Evolutionary conservation across 2,797 vertebrate species (phyloP).

Genomic region (Rhadinocentrus ornatus): DNA sequence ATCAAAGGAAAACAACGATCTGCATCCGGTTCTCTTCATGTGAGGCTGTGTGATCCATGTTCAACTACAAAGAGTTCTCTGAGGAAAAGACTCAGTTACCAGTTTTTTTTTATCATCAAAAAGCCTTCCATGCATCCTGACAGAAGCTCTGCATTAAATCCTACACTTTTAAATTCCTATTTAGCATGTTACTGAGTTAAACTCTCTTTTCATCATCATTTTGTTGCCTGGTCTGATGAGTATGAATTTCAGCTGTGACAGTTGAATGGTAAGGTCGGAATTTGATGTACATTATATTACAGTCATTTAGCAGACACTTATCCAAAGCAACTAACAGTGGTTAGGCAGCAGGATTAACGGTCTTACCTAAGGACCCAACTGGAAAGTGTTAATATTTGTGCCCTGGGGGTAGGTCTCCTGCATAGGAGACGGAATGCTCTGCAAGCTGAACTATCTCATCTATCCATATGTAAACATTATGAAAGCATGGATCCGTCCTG

Average conservation of each 20-base stretch:
- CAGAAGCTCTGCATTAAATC: constrained; percentile 47
- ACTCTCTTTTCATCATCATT: not conserved
- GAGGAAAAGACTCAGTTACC: constrained; percentile 16
- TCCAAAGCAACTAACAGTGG: too few species aligned
- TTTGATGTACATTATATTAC: too few species aligned
- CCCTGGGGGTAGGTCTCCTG: too few species aligned
- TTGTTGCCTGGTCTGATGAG: not conserved
- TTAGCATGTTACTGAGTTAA: constrained; percentile 4
- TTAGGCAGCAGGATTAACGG: too few species aligned
- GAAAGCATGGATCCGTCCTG: not conserved
- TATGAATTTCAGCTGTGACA: not conserved
- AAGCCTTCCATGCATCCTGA: constrained; percentile 22
- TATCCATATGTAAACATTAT: too few species aligned
- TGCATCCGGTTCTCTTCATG: constrained; percentile 30
- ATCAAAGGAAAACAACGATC: constrained; percentile 41
- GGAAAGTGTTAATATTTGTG: too few species aligned
- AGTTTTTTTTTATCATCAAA: constrained; percentile 26
- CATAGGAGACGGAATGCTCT: too few species aligned
- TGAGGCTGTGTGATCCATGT: constrained; percentile 11
- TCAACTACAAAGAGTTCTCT: constrained; percentile 9
- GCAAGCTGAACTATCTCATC: too few species aligned
- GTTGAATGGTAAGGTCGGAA: not conserved
- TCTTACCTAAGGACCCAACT: too few species aligned
- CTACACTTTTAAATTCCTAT: constrained; percentile 38
- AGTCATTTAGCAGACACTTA: too few species aligned